phyloP scores from a whole-genome alignment of 2,797 vertebrate genomes.

The Emydoidea blandingii region DNA sequence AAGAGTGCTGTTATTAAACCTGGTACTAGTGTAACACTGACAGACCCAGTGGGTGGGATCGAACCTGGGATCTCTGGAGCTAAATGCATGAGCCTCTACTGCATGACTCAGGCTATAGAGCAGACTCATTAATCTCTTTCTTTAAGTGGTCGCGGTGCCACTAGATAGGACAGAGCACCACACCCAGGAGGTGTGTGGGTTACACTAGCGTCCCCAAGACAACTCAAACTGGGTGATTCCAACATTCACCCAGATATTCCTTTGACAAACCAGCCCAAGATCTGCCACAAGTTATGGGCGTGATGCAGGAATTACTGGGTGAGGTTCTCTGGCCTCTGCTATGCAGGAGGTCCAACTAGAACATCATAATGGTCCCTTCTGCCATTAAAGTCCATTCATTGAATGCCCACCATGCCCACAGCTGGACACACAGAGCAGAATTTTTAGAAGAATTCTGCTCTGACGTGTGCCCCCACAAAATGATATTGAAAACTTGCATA shows the following conservation, averaged over 20 bases:
- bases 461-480: not conserved
- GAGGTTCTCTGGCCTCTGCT: not conserved
- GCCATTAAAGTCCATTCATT: not conserved
- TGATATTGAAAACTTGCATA: not conserved
- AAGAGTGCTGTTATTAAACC: not conserved
- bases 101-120: too few species aligned
- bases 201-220: not conserved
- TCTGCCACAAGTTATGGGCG: not conserved
- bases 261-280: not conserved
- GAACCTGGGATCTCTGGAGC: too few species aligned
- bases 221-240: not conserved
- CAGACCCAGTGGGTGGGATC: too few species aligned
- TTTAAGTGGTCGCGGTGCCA: too few species aligned
- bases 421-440: rapidly evolving
- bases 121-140: too few species aligned
- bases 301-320: not conserved
- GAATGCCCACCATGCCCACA: rapidly evolving
- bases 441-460: not conserved
- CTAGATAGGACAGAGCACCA: too few species aligned
- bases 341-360: not conserved
- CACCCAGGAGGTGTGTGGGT: too few species aligned
- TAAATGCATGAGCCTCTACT: too few species aligned
- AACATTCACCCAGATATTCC: not conserved
- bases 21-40: not conserved
- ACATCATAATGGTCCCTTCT: not conserved